Percentiles rank a stretch among this genome's conserved stretches.
These are phyloP conservation scores for Dione juno DNA, from an alignment of 2,888 invertebrate species.

Conservation along the genomic window DNA sequence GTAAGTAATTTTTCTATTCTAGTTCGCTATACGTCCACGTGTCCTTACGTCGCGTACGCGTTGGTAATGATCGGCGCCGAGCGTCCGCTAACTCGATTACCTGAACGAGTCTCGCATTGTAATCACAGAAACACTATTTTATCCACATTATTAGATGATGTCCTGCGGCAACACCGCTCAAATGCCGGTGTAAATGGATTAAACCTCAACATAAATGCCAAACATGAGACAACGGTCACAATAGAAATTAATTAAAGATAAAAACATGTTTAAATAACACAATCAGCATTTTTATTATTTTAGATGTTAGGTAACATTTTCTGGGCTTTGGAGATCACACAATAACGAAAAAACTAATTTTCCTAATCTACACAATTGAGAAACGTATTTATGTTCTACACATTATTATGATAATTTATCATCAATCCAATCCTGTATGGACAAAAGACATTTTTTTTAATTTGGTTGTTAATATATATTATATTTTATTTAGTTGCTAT, in stretches of 20 bases:
- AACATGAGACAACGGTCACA: neutral
- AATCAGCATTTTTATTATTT: no score
- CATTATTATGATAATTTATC: no score
- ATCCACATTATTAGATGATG: slow-evolving; percentile 67
- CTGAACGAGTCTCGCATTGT: slow-evolving; percentile 75
- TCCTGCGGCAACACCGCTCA: slow-evolving; percentile 43
- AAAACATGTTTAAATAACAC: no score
- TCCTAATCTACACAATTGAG: no score
- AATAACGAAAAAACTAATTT: no score
- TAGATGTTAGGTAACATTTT: no score
- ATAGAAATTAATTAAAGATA: neutral
- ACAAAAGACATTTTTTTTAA: no score
- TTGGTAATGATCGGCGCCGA: slow-evolving; percentile 65
- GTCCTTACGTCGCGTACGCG: slow-evolving; percentile 59
- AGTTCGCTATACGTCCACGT: slow-evolving; percentile 46
- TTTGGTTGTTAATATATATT: no score
- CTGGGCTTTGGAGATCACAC: no score
- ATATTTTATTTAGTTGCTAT: no score
- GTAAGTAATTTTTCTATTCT: slow-evolving; percentile 2
- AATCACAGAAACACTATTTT: slow-evolving; percentile 70
- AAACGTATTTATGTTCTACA: no score
- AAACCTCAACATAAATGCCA: slow-evolving; percentile 25
- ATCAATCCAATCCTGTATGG: no score
- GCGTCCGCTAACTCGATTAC: slow-evolving; percentile 79
- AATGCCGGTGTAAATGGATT: slow-evolving; percentile 46